Evolutionary conservation across 2,888 invertebrate species (phyloP), one percentile per base, ranked within the genome.

Genomic region (Agelastica alni): DNA sequence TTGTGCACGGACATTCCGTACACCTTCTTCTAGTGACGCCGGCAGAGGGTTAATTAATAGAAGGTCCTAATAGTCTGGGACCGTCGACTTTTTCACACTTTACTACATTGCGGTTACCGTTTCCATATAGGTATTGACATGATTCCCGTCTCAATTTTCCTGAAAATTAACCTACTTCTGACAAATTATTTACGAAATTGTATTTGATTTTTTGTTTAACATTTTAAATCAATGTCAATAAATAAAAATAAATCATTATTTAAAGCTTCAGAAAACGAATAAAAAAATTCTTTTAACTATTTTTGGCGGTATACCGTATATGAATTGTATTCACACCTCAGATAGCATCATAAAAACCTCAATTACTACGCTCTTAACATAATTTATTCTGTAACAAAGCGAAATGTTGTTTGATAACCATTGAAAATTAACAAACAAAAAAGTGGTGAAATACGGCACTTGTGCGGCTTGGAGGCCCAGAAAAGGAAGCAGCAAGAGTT

Each of bases 401-500:
- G 17, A 36, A 36, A n/a, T 36, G 36, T 16, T 5, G n/a, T 17
- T 36, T 14, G 17, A 36, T 36, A 36, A 16, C 17, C 36, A 36
- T 36, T 36, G 36, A 36, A 36, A 6, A 36, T 36, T 36, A 26
- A 26, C 7, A 31, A 13, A 31, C 31, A 17, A 36, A 36, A 16
- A 36, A 16, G 36, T 36, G 17, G 16, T 3, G 16, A 16, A 36
- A 36, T 36, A 36, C 36, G 17, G 17, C 17, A 16, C 16, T 34
- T 36, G 16, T 2, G 36, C 36, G 36, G 36, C n/a, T n/a, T 16
- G 36, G 16, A 36, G 16, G n/a, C 17, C 16, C 16, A 4, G 16
- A 57, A 60, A 62, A 64, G 70, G 69, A 71, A 70, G 69, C 63
- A 52, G 60, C 65, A 68, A 67, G 66, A 59, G 63, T 62, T 41